Evolutionary conservation across 2,113 vertebrate species (phyloP).

Genomic region (Meriones unguiculatus): DNA sequence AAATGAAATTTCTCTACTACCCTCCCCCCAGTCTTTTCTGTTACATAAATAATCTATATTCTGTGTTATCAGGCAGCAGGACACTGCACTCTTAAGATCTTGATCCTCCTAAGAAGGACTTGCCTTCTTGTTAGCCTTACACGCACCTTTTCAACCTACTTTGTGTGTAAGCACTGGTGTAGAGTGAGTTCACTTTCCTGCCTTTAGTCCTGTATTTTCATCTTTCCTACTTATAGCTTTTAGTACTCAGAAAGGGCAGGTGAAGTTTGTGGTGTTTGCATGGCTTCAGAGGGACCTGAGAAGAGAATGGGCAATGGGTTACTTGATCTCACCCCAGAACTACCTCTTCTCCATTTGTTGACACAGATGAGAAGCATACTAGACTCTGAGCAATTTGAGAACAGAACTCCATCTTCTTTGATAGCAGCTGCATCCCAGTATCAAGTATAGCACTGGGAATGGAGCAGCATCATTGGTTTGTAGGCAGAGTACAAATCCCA

Average conservation of each 20-base stretch:
- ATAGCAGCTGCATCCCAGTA: background rate
- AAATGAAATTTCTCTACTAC: slow-evolving; percentile 50
- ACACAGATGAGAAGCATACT: background rate
- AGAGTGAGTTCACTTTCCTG: background rate
- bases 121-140: background rate
- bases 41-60: slow-evolving; percentile 52
- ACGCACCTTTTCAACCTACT: background rate
- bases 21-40: background rate
- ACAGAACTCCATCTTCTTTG: background rate
- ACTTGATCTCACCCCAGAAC: background rate
- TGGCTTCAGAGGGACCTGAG: background rate
- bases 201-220: background rate
- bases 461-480: background rate
- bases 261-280: background rate
- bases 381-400: background rate
- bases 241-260: rapidly evolving
- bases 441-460: background rate
- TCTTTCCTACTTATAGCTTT: background rate
- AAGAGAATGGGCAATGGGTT: background rate
- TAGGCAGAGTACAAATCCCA: background rate
- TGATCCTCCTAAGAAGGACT: slow-evolving; percentile 36
- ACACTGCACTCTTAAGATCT: background rate
- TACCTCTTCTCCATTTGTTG: background rate
- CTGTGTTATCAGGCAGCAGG: background rate
- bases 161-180: background rate